phyloP scores from a whole-genome alignment of 2,888 invertebrate genomes.

The Drosophila borealis region DNA sequence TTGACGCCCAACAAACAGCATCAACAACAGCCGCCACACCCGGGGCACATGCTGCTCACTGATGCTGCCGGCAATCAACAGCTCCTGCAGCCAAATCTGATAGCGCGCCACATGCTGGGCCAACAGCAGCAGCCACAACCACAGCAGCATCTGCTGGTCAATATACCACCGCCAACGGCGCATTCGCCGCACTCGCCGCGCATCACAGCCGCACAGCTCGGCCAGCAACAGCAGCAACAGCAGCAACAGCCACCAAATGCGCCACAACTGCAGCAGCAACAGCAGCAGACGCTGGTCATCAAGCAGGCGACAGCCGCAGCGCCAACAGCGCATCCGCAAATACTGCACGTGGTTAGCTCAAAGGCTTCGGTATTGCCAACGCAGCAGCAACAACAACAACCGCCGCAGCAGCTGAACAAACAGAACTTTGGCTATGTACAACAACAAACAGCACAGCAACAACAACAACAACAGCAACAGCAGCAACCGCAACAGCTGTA shows the following conservation, averaged over 20 bases:
- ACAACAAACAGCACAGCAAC: conserved; percentile 38
- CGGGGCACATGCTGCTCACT: conserved; percentile 74
- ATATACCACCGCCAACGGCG: conserved; percentile 81
- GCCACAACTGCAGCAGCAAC: conserved; percentile 63
- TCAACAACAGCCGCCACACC: conserved; percentile 47
- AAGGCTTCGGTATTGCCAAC: conserved; percentile 70
- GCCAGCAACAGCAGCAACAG: conserved; percentile 14
- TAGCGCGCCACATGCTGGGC: conserved; percentile 65
- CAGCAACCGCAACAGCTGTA: conserved; percentile 75
- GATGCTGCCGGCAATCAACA: conserved; percentile 76
- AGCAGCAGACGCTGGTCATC: conserved; percentile 80
- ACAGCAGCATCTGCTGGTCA: conserved; percentile 81
- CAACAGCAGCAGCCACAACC: conserved; percentile 63
- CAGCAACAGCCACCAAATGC: conserved; percentile 49
- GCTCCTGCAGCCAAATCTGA: conserved; percentile 73
- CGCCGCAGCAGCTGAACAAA: conserved; percentile 49
- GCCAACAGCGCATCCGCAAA: conserved; percentile 63
- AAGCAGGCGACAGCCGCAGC: conserved; percentile 72
- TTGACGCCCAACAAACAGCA: conserved; percentile 68
- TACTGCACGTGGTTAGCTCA: conserved; percentile 82
- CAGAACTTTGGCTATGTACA: conserved; percentile 62
- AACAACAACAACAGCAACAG: conserved; percentile 43
- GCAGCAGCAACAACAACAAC: conserved; percentile 49
- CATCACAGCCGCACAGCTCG: conserved; percentile 60
- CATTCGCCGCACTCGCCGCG: conserved; percentile 76